Conservation (phyloP, 2,113 vertebrate species). For the Cervus canadensis region DNA sequence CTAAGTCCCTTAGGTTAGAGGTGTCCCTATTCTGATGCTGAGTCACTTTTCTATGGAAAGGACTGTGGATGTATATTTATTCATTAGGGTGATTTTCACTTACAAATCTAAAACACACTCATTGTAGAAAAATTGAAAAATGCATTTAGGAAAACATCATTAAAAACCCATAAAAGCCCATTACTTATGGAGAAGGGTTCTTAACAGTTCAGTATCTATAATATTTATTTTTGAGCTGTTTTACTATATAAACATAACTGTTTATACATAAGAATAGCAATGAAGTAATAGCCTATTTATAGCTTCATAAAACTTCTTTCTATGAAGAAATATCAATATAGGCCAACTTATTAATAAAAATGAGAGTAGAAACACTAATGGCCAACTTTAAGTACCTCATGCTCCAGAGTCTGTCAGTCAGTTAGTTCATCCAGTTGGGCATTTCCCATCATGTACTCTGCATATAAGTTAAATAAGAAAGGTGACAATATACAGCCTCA, state of each 20-base stretch:
- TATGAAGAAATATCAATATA: no score
- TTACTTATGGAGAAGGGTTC: background rate
- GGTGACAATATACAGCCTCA: background rate
- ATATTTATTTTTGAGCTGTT: background rate
- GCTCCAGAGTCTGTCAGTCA: background rate
- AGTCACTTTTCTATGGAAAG: background rate
- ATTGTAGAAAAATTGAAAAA: background rate
- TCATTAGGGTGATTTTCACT: background rate
- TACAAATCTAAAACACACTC: background rate
- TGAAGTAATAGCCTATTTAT: background rate
- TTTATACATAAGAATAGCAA: background rate
- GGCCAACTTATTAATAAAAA: background rate
- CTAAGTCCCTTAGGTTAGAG: no score
- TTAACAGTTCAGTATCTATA: background rate
- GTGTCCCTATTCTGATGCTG: background rate
- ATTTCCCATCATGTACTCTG: background rate
- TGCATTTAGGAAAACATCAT: background rate
- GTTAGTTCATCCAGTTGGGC: background rate
- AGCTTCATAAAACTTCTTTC: background rate
- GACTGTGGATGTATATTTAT: background rate
- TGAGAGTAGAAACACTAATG: background rate
- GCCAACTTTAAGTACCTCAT: background rate
- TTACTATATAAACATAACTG: background rate
- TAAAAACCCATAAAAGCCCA: background rate
- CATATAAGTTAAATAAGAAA: background rate